Percentiles rank a stretch among this genome's conserved stretches.
These are phyloP conservation scores for Sinonovacula constricta DNA, from an alignment of 1,140 invertebrate species.

Conservation along the genomic window DNA sequence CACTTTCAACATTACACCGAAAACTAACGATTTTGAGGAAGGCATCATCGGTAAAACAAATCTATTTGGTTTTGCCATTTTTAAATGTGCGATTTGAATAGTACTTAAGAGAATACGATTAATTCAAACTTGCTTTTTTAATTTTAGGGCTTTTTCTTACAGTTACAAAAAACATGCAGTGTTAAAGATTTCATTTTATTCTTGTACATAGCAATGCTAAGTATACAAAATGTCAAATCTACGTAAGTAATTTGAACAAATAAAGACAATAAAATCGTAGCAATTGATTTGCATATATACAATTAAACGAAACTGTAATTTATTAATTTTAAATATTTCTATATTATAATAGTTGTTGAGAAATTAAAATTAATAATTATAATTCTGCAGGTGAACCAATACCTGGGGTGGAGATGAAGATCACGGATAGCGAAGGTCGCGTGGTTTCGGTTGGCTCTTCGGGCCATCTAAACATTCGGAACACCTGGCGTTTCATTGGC, in stretches of 20 bases:
- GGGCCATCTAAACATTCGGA: constrained; percentile 35
- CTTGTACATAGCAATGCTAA: not conserved
- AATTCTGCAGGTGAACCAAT: constrained; percentile 31
- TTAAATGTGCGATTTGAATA: too few relatives aligned
- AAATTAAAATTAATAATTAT: not conserved
- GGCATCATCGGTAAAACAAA: constrained; percentile 34
- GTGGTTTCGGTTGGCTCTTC: constrained; percentile 10
- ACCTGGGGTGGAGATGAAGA: constrained; percentile 50
- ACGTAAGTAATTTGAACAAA: not conserved
- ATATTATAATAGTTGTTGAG: not conserved
- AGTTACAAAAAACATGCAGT: not conserved
- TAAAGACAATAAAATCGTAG: not conserved
- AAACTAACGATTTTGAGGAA: constrained; percentile 16
- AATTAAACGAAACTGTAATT: not conserved
- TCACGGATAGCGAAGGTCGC: constrained; percentile 27
- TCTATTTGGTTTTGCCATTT: too few relatives aligned
- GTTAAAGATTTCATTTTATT: not conserved
- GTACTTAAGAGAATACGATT: too few relatives aligned
- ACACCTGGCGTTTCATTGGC: constrained; percentile 3
- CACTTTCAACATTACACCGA: not conserved
- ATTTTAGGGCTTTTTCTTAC: not conserved
- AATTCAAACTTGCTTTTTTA: too few relatives aligned
- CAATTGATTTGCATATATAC: not conserved
- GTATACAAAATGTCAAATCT: not conserved
- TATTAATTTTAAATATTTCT: not conserved